Percentiles rank a stretch among this genome's conserved stretches.
These are phyloP conservation scores for Anguilla pacifica DNA, from an alignment of 2,797 vertebrate species.

Conservation along the genomic window DNA sequence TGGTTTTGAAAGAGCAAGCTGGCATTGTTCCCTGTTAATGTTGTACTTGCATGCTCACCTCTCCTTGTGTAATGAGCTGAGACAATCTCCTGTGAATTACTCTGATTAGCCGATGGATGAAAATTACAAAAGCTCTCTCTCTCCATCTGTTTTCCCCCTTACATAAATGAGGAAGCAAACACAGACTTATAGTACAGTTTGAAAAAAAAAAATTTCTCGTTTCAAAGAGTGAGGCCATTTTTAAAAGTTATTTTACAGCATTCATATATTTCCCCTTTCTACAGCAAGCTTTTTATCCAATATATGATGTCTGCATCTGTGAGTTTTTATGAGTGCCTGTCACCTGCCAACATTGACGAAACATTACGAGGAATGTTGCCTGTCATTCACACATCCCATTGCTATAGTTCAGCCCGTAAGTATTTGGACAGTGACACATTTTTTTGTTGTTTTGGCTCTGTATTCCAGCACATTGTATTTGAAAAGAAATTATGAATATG, in stretches of 20 bases:
- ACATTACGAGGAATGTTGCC: neutral
- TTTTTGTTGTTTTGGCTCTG: neutral
- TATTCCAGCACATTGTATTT: neutral
- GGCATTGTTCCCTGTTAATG: neutral
- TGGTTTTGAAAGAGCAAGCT: conserved; percentile 8
- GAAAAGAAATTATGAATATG: neutral
- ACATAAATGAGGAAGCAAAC: conserved; percentile 10
- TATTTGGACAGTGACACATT: neutral
- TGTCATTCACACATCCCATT: neutral
- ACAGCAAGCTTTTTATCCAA: neutral
- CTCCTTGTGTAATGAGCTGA: conserved; percentile 16
- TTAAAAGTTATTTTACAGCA: neutral
- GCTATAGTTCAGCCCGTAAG: neutral
- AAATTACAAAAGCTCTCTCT: conserved; percentile 3
- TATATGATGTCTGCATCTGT: neutral
- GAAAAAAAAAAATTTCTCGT: neutral
- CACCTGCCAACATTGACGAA: neutral
- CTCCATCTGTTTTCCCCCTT: neutral
- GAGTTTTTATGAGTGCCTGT: conserved; percentile 18
- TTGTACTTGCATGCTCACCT: neutral
- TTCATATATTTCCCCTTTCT: neutral
- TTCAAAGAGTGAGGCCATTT: neutral
- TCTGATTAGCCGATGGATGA: neutral
- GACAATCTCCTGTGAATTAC: conserved; percentile 15
- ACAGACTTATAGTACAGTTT: neutral